Evolutionary conservation across 2,797 vertebrate species (phyloP), one percentile per base, ranked within the genome.

Genomic region (Gastrophryne carolinensis): DNA sequence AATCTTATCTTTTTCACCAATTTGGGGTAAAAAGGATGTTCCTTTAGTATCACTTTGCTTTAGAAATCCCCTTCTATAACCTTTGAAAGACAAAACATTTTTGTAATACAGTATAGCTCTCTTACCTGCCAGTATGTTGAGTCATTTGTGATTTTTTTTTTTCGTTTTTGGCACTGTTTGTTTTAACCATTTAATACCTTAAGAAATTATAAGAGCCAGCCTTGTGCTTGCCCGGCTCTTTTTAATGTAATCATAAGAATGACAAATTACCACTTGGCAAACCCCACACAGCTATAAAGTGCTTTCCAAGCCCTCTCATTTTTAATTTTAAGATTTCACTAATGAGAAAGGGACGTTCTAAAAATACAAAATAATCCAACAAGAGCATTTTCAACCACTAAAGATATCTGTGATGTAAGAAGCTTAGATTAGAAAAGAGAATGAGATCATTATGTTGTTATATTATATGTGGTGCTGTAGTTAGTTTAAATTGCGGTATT

Each of bases 261-360:
- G 50, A 32, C 26, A 64, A 56, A 54, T 56, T 47, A 64, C 21
- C 30, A 53, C 61, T 65, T 73, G 71, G 60, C 71, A 73, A 54
- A 44, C 37, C 47, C 56, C 61, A 54, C 34, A 3, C 0, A 62
- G 27, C 15, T 13, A 72, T 72, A 61, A 73, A 54, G 19, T 32
- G 35, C 60, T 54, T 56, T 64, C 35, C 71, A 56, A 73, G 34
- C 32, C 30, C 60, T 63, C 47, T 63, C 23, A 34, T 73, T 53
- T 73, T 53, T 73, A 39, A 72, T 62, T 62, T 72, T 44, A n/a
- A 62, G 12, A 13, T 62, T 73, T 54, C 41, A 15, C 34, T 73
- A 64, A 73, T 73, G 61, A 65, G 35, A 56, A 65, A 64, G 35
- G 23, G 61, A 44, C 60, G 63, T 47, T 30, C 53, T 34, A 63